Conservation (phyloP, 1,140 invertebrate genomes). For the Centruroides sculpturatus region DNA sequence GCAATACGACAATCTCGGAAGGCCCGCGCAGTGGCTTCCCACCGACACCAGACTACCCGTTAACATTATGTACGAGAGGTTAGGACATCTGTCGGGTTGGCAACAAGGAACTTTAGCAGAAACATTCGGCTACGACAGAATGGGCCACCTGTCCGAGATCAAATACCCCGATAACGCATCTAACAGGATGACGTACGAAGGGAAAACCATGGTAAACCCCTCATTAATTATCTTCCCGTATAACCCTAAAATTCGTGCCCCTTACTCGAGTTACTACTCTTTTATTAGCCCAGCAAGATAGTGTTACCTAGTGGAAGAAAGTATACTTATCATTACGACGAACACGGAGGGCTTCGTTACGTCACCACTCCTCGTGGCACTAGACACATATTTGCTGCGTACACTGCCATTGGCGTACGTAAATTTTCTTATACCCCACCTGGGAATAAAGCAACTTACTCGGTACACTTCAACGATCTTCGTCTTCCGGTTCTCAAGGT, state of each 20-base stretch:
- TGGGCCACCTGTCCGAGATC: constrained; percentile 69
- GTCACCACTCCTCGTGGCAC: constrained; percentile 85
- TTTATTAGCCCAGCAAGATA: constrained; percentile 59
- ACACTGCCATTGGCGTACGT: constrained; percentile 85
- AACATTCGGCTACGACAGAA: constrained; percentile 72
- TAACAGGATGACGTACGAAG: constrained; percentile 72
- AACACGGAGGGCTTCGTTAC: constrained; percentile 73
- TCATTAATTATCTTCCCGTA: background rate
- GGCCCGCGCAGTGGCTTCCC: constrained; percentile 76
- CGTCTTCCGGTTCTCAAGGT: constrained; percentile 74
- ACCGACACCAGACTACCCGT: constrained; percentile 52
- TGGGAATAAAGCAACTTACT: constrained; percentile 60
- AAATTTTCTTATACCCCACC: constrained; percentile 83
- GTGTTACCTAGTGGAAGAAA: constrained; percentile 81
- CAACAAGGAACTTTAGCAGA: constrained; percentile 79
- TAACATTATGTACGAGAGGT: constrained; percentile 81
- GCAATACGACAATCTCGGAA: constrained; percentile 74
- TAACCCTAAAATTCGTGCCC: background rate
- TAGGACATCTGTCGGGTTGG: constrained; percentile 77
- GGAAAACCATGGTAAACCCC: constrained; percentile 59
- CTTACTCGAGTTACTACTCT: background rate
- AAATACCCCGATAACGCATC: constrained; percentile 74
- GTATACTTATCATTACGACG: constrained; percentile 81
- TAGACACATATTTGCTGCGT: constrained; percentile 77
- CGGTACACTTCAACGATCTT: constrained; percentile 78